Base-by-base conservation (phyloP, 2,113 vertebrate genomes). In the Ranitomeya variabilis region DNA sequence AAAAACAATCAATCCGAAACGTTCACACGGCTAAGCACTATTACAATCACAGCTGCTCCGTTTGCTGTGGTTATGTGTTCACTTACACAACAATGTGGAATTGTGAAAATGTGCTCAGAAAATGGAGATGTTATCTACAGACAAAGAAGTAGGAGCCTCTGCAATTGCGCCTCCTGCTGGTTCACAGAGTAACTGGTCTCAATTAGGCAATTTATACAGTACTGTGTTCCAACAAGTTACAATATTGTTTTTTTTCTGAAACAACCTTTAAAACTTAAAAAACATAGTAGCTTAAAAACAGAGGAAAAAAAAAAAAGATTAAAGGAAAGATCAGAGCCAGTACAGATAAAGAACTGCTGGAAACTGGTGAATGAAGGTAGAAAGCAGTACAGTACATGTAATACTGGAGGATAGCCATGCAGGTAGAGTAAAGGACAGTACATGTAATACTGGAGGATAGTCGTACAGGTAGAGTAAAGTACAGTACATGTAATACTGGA, bases 131-230 rank as follows among this genome's bases (percentile, higher is more conserved):
- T 52, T 45, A 21, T 21, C 11, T 7, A 21, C 19, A 76, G 23
- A 57, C 21, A 73, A 14, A 9, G 15, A 21, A 23, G n/a, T 45
- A 69, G 52, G 62, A 66, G 37, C 45, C 45, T n/a, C 26, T 60
- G 11, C 77, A 19, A 1, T 52, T 78, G 21, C 45, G n/a, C 85
- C 85, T 55, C 31, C 76, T 86, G 60, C 74, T 79, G 85, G 85
- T 18, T 78, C 16, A 2, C 15, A 60, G 16, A 12, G 13, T n/a
- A 16, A 54, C 2, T 80, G 78, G 14, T 60, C 13, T 80, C 14
- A 8, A 60, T 52, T 69, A 26, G 13, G 12, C 31, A 74, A 37
- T 16, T 52, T 74, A 19, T 51, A 9, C 16, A 76, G 37, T 74
- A 19, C 16, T 18, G 7, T 51, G 14, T 7, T 18, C 15, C 71